Evolutionary conservation across 2,113 vertebrate genomes (phyloP).

Genomic region (Dasyornis broadbenti): DNA sequence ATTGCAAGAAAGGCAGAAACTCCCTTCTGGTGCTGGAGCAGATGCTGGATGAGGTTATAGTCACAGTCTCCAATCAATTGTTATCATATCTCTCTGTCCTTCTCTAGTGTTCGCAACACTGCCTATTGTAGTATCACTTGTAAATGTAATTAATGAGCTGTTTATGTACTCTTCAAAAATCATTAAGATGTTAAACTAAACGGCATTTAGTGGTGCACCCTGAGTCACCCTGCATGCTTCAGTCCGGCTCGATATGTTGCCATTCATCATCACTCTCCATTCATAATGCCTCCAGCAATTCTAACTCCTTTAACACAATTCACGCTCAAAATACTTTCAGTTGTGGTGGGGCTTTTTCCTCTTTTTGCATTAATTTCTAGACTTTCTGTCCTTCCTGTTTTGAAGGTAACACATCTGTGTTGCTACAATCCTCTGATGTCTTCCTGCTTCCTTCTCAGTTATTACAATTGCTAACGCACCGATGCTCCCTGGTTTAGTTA

Average conservation of each 20-base stretch:
- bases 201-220: not conserved
- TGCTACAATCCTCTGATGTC: not conserved
- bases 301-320: not conserved
- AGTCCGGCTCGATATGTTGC: not conserved
- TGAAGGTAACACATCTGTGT: not conserved
- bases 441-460: not conserved
- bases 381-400: not conserved
- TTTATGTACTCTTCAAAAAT: conserved; percentile 36
- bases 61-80: not conserved
- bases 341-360: not conserved
- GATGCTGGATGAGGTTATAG: not conserved
- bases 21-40: not conserved
- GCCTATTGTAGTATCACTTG: not conserved
- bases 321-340: not conserved
- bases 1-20: not conserved
- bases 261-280: not conserved
- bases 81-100: conserved; percentile 13
- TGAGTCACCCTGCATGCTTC: not conserved
- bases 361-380: not conserved
- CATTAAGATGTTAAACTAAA: conserved; percentile 44
- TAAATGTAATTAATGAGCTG: conserved; percentile 53
- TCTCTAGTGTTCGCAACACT: not conserved
- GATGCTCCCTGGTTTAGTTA: not conserved
- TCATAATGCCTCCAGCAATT: not conserved
- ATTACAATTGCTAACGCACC: not conserved